Evolutionary conservation across 1,140 invertebrate species (phyloP).

Genomic region (Drosophila tristis): DNA sequence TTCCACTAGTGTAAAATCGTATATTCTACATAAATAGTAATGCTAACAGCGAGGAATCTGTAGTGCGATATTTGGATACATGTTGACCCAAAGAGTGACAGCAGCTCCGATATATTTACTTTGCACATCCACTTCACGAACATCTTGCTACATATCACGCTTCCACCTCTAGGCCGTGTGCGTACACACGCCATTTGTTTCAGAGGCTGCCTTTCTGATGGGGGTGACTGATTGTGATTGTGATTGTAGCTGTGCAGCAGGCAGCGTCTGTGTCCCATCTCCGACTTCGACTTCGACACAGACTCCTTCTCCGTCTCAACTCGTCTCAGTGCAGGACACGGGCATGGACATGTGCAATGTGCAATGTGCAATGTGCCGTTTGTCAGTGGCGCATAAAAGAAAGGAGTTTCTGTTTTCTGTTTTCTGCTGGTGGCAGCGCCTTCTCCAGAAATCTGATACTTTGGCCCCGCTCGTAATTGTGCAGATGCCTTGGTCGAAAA

Average conservation of each 20-base stretch:
- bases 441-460: constrained; percentile 77
- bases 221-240: constrained; percentile 81
- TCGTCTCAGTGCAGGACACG: constrained; percentile 24
- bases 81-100: not conserved
- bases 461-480: constrained; percentile 71
- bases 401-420: constrained; percentile 63
- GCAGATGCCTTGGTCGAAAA: constrained; percentile 75
- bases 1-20: too few species aligned
- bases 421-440: constrained; percentile 62
- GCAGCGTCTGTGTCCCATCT: constrained; percentile 14
- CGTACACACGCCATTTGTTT: constrained; percentile 68
- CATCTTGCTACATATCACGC: constrained; percentile 3
- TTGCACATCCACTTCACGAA: not conserved
- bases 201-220: constrained; percentile 76
- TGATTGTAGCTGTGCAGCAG: constrained; percentile 52
- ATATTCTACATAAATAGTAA: too few species aligned
- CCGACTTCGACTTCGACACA: constrained; percentile 24
- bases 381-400: constrained; percentile 81
- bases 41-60: too few species aligned
- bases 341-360: constrained; percentile 44
- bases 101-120: too few species aligned
- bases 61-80: not conserved
- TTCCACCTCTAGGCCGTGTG: constrained; percentile 33
- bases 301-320: constrained; percentile 17
- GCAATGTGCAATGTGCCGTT: constrained; percentile 78